Base-by-base conservation (phyloP, 2,888 invertebrate species). In the Hydrotaea diabolus region DNA sequence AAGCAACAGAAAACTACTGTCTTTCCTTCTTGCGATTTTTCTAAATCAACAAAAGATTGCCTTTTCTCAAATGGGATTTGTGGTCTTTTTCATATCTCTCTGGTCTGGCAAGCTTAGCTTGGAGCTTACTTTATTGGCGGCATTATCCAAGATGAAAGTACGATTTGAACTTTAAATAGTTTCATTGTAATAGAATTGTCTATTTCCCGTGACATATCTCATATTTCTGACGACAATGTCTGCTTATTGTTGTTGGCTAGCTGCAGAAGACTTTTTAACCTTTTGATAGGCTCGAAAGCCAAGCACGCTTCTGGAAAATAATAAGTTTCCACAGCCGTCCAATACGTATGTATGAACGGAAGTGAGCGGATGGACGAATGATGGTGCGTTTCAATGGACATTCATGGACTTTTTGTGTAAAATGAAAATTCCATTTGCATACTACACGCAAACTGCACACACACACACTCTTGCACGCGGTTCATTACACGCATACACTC, bases 201-300 rank as follows among this genome's bases (percentile, higher is more conserved):
- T 4, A 31, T 31, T 31, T 57, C 13, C 55, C 13, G 21, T 57
- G 21, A 21, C 21, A 21, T 57, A 11, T 19, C 57, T 21, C 57
- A 21, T 21, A 57, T 11, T 53, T 11, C 57, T 21, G 13, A 11
- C 19, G 21, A 57, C 21, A 59, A 19, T 53, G 53, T 59, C 59
- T 26, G 26, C 26, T 26, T 3, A 13, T 59, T 26, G 59, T 11
- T 59, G 17, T 23, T 26, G 26, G 26, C 9, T 15, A 13, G 0
- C 13, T 17, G 0, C 19, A 46, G 19, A 39, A 80, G 66, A 77
- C 26, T 62, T 49, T 77, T 77, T 69, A 73, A 73, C 64, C 74
- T 77, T 80, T 80, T 84, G 62, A 78, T 84, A 53, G 66, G 66
- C 72, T 72, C 77, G 78, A 84, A 78, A 57, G 53, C 71, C 75